Conservation (phyloP, 2,797 vertebrate genomes). For the Poeciliopsis infans region DNA sequence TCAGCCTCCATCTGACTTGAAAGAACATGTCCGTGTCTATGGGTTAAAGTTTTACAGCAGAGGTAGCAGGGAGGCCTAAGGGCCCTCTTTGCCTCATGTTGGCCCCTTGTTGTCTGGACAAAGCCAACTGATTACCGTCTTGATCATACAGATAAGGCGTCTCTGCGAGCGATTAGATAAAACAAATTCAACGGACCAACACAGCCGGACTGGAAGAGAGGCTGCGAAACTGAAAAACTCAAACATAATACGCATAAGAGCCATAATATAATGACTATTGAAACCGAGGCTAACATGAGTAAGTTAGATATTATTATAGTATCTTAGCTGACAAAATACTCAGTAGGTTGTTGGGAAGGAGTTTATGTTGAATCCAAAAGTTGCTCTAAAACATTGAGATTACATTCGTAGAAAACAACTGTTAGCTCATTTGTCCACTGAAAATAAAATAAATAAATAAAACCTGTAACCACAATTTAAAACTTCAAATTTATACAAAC, state of each 20-base stretch:
- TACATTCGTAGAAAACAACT: not conserved
- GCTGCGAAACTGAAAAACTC: conserved; percentile 4
- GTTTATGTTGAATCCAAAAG: not conserved
- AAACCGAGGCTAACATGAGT: not conserved
- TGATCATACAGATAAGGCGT: conserved; percentile 70
- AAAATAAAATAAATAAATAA: not conserved
- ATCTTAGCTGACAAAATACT: not conserved
- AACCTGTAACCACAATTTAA: not conserved
- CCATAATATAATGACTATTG: not conserved
- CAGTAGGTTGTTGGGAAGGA: not conserved
- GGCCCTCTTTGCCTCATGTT: conserved; percentile 59
- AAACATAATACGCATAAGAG: not conserved
- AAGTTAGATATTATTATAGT: not conserved
- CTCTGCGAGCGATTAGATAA: conserved; percentile 57
- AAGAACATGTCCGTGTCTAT: conserved; percentile 46
- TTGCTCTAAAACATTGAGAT: not conserved
- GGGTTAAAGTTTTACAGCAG: conserved; percentile 59
- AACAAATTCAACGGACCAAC: conserved; percentile 27
- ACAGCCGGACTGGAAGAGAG: conserved; percentile 36
- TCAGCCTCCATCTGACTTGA: conserved; percentile 46
- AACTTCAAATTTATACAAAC: not conserved
- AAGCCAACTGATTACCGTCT: conserved; percentile 70
- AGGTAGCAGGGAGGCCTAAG: conserved; percentile 44
- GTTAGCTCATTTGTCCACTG: not conserved
- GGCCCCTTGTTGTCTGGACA: conserved; percentile 77